Base-by-base conservation (phyloP, 2,797 vertebrate species). In the Holocentrus rufus region DNA sequence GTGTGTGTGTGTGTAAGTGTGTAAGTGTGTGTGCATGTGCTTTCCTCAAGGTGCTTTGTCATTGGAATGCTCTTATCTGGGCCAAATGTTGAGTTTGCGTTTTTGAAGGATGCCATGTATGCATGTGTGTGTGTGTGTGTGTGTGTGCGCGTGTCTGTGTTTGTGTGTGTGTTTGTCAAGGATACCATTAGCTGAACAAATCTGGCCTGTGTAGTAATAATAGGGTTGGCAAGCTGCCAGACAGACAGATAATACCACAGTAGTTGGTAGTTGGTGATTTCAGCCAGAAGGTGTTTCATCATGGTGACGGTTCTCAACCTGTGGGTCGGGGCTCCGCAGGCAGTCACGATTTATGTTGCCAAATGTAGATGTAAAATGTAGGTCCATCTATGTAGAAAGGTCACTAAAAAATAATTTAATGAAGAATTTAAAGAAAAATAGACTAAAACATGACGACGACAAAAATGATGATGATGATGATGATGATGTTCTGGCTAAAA, bases 171-270 rank as follows among this genome's bases (percentile, higher is more conserved):
- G 54, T 71, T 76, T 73, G 69, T 71, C 78, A 75, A 85, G 76
- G 79, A 78, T 79, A 71, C 83, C 86, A 87, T 88, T 88, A 85
- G 81, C 60, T 81, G 85, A 88, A 91, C 83, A 91, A 87, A 92
- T 92, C 80, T 82, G 79, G 82, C 86, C 83, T 88, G 71, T 89
- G 87, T 83, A 74, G 63, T 92, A 92, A 93, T 91, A 85, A 88
- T 76, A 89, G 85, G 83, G 77, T 58, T 85, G 90, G 91, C 90
- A 78, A 64, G 69, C 82, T 87, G 90, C 86, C 88, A 91, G 72
- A 81, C 86, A 87, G 84, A 88, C 92, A 88, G 88, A 91, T 90
- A 91, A 92, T 85, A 84, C 84, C 79, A 89, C 72, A 72, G 85
- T 73, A 75, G 72, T 62, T 79, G 82, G 78, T 77, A 81, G 84